Evolutionary conservation across 2,797 vertebrate genomes (phyloP).

Genomic region (Poeciliopsis paucimaculata): DNA sequence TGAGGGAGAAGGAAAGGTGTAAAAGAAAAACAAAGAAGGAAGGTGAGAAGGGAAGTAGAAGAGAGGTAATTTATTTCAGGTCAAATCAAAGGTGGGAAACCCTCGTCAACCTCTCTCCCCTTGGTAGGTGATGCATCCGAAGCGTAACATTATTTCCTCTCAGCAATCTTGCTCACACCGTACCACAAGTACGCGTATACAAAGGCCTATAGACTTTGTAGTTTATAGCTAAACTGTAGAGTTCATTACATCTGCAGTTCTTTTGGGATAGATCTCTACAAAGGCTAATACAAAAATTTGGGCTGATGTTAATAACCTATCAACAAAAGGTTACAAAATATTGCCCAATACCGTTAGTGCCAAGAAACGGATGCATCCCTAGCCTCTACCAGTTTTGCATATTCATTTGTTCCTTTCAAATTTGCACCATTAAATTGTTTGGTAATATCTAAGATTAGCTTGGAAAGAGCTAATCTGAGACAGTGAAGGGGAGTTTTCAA

Average conservation of each 20-base stretch:
- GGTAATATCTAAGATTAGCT: neutral
- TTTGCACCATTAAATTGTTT: neutral
- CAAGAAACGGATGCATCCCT: too few species aligned
- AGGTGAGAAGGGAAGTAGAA: slow-evolving; percentile 28
- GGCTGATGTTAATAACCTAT: too few species aligned
- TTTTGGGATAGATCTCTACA: neutral
- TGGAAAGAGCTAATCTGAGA: neutral
- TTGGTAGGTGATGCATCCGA: slow-evolving; percentile 39
- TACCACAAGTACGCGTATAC: neutral
- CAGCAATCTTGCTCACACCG: neutral
- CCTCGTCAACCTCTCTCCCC: slow-evolving; percentile 35
- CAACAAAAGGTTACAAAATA: too few species aligned
- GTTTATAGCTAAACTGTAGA: slow-evolving; percentile 56
- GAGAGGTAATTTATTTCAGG: slow-evolving; percentile 52
- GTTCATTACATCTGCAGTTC: slow-evolving; percentile 54
- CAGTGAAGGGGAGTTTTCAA: neutral
- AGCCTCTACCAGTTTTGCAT: neutral
- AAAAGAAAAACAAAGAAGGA: slow-evolving; percentile 47
- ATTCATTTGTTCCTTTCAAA: neutral
- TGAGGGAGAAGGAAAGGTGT: slow-evolving; percentile 30
- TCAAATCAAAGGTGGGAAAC: slow-evolving; percentile 42
- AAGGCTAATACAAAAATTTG: neutral
- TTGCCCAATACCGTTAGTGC: too few species aligned
- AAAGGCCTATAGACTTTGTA: slow-evolving; percentile 36
- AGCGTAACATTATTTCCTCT: slow-evolving; percentile 14